Percentiles rank a stretch among this genome's conserved stretches.
phyloP scores from a whole-genome alignment of 2,888 invertebrate genomes.

The Eucera pruinosa region DNA sequence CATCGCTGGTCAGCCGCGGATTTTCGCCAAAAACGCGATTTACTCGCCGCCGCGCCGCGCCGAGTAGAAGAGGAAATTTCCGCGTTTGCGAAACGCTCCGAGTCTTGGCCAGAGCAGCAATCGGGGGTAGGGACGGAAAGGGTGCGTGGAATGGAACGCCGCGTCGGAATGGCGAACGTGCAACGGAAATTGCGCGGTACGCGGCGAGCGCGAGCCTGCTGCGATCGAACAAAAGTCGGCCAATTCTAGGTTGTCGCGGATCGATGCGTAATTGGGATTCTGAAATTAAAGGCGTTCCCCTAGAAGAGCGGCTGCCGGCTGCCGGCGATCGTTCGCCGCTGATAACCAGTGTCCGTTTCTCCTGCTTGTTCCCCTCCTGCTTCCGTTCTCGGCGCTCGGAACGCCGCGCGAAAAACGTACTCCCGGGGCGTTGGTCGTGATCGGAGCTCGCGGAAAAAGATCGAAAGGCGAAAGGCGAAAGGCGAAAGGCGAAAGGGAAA shows the following conservation, averaged over 20 bases:
- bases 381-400: too few species aligned
- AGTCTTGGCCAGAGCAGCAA: too few species aligned
- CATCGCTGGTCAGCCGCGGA: constrained; percentile 45
- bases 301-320: background rate
- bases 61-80: background rate
- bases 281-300: constrained; percentile 37
- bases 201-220: background rate
- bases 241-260: constrained; percentile 30
- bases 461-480: too few species aligned
- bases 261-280: constrained; percentile 35
- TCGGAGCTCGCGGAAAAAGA: too few species aligned
- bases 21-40: constrained; percentile 36
- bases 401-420: too few species aligned
- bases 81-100: background rate
- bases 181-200: constrained; percentile 9
- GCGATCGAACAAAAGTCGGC: constrained; percentile 40
- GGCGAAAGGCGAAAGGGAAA: background rate
- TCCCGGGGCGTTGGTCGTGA: too few species aligned
- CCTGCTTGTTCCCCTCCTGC: too few species aligned
- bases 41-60: too few species aligned
- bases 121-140: background rate
- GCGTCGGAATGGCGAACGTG: constrained; percentile 9
- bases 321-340: background rate
- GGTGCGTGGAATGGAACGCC: background rate
- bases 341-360: constrained; percentile 4